Base-by-base conservation (phyloP, 2,797 vertebrate genomes). In the Helarctos malayanus region DNA sequence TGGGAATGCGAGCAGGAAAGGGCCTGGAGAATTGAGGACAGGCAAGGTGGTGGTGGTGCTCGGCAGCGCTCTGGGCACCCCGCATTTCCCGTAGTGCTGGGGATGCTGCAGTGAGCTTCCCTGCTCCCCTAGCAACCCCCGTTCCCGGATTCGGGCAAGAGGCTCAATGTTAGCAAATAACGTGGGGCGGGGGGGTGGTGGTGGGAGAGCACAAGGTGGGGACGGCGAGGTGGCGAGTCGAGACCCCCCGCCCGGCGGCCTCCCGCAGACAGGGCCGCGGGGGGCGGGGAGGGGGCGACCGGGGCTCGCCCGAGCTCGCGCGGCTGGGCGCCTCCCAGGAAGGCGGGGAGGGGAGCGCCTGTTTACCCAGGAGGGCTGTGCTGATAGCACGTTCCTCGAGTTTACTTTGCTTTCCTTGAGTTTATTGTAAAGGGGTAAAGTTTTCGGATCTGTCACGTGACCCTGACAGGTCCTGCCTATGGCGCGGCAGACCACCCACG, bases 401-500 rank as follows among this genome's bases (percentile, higher is more conserved):
- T 98, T 98, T 98, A 98, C 98, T 98, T 98, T 98, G 98, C 98
- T 95, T 98, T 98, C 97, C 98, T 98, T 49, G 98, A 98, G 98
- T 99, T 98, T 98, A 98, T 98, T 98, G 99, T 98, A 98, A 98
- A 98, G 98, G 98, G 98, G 98, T 98, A 98, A 98, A 95, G 98
- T 89, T 98, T 98, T 97, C 92, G 97, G 98, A 93, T 57, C 98
- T 29, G 97, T 99, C 99, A 99, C 99, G 99, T 99, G 99, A 99
- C 98, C 98, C 97, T 98, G 98, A 99, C 98, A 98, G 98, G 99
- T 99, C 99, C 99, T 99, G 99, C 98, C 98, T 99, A 98, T 99
- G 99, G 98, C 98, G 99, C 98, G 98, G 97, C 98, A 98, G 99
- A 99, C 99, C 99, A 99, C 99, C 99, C 99, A 99, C 98, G 98